Evolutionary conservation across 1,140 invertebrate species (phyloP).

Genomic region (Cephus cinctus): DNA sequence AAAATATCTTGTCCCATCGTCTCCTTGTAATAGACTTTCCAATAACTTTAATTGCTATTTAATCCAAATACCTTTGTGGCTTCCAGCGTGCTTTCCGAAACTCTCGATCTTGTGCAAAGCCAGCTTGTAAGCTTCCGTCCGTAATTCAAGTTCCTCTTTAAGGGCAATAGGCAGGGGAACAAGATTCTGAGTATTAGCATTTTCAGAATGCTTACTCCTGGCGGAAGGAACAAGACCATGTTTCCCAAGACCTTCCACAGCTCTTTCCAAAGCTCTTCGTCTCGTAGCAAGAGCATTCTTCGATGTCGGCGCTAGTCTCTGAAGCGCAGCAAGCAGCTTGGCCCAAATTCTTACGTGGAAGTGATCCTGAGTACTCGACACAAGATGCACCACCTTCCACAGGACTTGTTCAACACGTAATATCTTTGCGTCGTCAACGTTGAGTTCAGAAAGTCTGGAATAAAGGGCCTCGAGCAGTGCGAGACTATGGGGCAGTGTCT

Average conservation of each 20-base stretch:
- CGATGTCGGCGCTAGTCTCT: constrained; percentile 57
- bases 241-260: constrained; percentile 82
- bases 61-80: constrained; percentile 36
- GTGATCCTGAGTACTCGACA: constrained; percentile 33
- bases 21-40: not conserved
- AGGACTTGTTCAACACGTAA: constrained; percentile 40
- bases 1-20: too few relatives aligned
- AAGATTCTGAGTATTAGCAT: constrained; percentile 56
- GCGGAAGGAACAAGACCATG: constrained; percentile 72
- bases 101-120: constrained; percentile 83
- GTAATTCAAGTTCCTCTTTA: constrained; percentile 78
- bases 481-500: constrained; percentile 82
- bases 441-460: constrained; percentile 31
- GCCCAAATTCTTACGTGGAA: constrained; percentile 33
- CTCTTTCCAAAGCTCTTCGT: constrained; percentile 74
- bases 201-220: constrained; percentile 44
- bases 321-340: constrained; percentile 49
- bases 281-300: constrained; percentile 63
- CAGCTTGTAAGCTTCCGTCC: constrained; percentile 83
- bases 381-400: constrained; percentile 42
- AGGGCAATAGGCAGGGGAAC: constrained; percentile 70
- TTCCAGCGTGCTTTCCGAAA: constrained; percentile 38
- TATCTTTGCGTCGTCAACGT: constrained; percentile 40
- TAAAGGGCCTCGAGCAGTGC: constrained; percentile 84
- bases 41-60: not conserved